phyloP scores from a whole-genome alignment of 2,797 vertebrate species.

The Clarias laeviceps region DNA sequence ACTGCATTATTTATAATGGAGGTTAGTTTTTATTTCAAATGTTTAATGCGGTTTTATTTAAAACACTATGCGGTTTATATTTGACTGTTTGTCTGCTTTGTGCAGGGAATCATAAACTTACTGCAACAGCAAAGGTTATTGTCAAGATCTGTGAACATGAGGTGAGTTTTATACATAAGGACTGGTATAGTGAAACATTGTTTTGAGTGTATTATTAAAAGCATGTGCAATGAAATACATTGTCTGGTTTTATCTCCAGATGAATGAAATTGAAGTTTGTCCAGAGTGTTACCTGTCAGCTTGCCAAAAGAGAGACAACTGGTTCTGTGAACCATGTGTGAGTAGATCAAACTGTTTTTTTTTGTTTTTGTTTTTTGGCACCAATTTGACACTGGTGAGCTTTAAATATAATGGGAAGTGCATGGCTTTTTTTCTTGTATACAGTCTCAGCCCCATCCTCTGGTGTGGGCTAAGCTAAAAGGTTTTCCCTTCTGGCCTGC shows the following conservation, averaged over 20 bases:
- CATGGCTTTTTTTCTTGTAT: slow-evolving; percentile 65
- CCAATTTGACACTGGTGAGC: not conserved
- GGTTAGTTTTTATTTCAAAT: slow-evolving; percentile 73
- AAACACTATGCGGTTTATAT: not conserved
- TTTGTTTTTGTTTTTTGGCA: not conserved
- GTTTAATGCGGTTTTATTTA: not conserved
- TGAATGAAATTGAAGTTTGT: slow-evolving; percentile 99
- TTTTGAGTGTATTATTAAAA: not conserved
- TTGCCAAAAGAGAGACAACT: slow-evolving; percentile 99
- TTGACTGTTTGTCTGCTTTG: slow-evolving; percentile 48
- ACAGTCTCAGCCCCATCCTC: slow-evolving; percentile 83
- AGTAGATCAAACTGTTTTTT: slow-evolving; percentile 65
- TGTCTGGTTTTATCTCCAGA: slow-evolving; percentile 77
- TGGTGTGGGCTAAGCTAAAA: slow-evolving; percentile 99
- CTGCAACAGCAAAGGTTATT: slow-evolving; percentile 97
- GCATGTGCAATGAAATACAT: not conserved
- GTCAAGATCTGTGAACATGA: slow-evolving; percentile 99
- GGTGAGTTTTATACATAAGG: slow-evolving; percentile 71
- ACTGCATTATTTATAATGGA: slow-evolving; percentile 99
- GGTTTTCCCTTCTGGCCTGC: slow-evolving; percentile 99
- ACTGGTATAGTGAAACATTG: not conserved
- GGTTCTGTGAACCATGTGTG: slow-evolving; percentile 99
- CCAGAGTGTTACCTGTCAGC: slow-evolving; percentile 98
- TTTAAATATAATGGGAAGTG: not conserved
- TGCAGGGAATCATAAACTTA: slow-evolving; percentile 98